phyloP scores from a whole-genome alignment of 2,113 vertebrate species.

The Archilochus colubris region DNA sequence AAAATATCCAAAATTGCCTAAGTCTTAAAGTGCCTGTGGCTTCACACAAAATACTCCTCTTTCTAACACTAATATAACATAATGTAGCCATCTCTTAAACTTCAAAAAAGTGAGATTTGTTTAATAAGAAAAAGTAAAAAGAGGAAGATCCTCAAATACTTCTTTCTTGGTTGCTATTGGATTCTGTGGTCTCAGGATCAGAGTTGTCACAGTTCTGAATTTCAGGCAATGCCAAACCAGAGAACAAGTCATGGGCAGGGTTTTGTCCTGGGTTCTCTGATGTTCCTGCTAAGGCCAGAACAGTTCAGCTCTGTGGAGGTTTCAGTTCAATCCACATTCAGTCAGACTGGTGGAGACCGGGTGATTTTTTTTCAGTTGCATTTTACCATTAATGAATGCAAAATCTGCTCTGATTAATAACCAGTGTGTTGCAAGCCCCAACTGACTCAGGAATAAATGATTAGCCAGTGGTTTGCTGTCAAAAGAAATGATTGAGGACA shows the following conservation, averaged over 20 bases:
- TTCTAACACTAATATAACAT: neutral
- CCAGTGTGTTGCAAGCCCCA: neutral
- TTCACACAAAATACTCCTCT: neutral
- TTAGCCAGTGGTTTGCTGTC: slow-evolving; percentile 32
- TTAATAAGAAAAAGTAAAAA: neutral
- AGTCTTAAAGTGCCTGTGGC: neutral
- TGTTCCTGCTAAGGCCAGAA: fast-evolving
- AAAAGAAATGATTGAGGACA: slow-evolving; percentile 23
- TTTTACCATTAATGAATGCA: neutral
- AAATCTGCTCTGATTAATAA: slow-evolving; percentile 17
- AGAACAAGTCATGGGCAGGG: neutral
- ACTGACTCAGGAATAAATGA: slow-evolving; percentile 6
- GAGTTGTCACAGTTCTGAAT: neutral
- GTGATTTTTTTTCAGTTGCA: neutral
- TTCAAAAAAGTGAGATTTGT: neutral
- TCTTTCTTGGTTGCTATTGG: neutral
- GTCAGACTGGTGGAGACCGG: neutral
- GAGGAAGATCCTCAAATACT: neutral
- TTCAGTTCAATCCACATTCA: neutral
- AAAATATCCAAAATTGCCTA: neutral
- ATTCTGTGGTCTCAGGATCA: neutral
- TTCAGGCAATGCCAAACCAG: neutral
- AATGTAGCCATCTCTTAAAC: neutral
- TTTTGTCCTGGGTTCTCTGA: neutral
- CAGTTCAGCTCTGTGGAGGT: neutral